Evolutionary conservation across 2,888 invertebrate species (phyloP), one percentile per base, ranked within the genome.

Genomic region (Geophilus truncorum): DNA sequence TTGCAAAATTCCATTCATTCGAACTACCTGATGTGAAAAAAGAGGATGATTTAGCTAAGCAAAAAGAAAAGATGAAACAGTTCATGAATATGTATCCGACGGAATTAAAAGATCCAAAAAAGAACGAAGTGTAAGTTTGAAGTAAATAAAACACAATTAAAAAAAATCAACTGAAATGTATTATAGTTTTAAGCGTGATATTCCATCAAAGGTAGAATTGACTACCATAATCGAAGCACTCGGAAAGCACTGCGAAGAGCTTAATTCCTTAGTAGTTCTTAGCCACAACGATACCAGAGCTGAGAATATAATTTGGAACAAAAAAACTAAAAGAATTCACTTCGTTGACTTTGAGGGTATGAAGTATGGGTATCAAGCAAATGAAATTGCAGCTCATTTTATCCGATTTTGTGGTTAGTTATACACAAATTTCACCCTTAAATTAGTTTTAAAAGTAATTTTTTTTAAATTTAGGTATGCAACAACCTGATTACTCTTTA

Each of bases 281-380:
- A 25, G 23, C 28, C 78, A 78, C n/a, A 78, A 78, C 28, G 78
- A 78, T 23, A 78, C 78, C 21, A 78, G 78, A 51, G 78, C 25
- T 15, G 78, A 78, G 9, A 78, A 78, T 78, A 78, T 78, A 12
- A 51, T 78, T 45, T 78, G 78, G 78, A 78, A 78, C 15, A 28
- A 78, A 40, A 51, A 78, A 23, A 23, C 9, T 10, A 9, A 15
- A 5, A 78, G 40, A 9, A 70, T 51, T 45, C 34, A 40, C 23
- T 78, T 78, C 28, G 78, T 78, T 21, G 78, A 78, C 25, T 78
- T 78, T 45, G 78, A 45, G 23, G 78, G 15, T 1, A 51, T 78
- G 40, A 36, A 0, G 4, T 78, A 78, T 21, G 40, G 28, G 12
- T 78, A 45, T 9, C 40, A 51, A 78, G 78, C 78, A 2, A 0